Conservation (phyloP, 2,113 vertebrate genomes). For the Rhinolophus ferrumequinum region DNA sequence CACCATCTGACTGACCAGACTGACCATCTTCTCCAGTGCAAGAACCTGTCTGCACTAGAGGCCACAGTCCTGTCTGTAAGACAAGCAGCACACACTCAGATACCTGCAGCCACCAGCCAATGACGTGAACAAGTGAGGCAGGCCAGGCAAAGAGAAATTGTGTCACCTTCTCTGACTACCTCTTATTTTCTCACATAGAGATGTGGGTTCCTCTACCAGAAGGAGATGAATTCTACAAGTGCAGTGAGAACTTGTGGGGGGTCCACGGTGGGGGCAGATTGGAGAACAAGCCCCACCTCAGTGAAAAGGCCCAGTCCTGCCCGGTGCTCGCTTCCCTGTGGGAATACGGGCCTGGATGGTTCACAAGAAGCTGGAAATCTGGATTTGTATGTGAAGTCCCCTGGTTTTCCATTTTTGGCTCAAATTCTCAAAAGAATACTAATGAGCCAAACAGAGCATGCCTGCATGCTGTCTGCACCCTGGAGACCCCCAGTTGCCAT, state of each 20-base stretch:
- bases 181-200: neutral
- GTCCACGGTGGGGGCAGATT: rapidly evolving
- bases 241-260: neutral
- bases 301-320: neutral
- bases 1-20: too few relatives aligned
- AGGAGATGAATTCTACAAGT: neutral
- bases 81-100: neutral
- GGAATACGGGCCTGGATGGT: neutral
- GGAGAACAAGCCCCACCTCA: rapidly evolving
- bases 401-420: constrained; percentile 29
- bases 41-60: neutral
- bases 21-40: neutral
- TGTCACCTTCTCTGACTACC: neutral
- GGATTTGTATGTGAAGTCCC: neutral
- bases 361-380: neutral
- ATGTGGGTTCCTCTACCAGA: neutral
- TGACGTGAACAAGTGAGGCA: neutral
- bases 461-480: neutral
- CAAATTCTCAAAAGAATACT: neutral
- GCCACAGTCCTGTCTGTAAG: neutral
- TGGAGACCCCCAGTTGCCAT: neutral
- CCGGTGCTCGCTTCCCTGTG: rapidly evolving
- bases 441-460: neutral
- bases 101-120: neutral
- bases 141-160: rapidly evolving